Conservation (phyloP, 2,888 invertebrate species). For the Pyrochroa serraticornis region DNA sequence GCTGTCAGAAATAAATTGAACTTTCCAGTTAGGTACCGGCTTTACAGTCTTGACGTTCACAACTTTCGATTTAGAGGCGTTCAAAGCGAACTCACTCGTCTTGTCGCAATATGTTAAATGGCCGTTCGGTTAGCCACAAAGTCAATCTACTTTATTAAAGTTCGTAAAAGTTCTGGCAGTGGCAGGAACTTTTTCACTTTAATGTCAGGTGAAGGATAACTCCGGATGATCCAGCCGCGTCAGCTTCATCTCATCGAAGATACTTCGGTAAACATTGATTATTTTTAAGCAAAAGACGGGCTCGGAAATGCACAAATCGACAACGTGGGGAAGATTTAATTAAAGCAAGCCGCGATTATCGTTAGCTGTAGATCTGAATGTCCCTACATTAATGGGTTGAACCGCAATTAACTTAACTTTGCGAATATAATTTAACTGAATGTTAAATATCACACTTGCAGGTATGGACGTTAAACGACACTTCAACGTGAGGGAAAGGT, state of each 20-base stretch:
- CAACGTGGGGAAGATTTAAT: slow-evolving; percentile 21
- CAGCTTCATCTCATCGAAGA: not conserved
- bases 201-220: no score
- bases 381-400: slow-evolving; percentile 26
- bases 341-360: slow-evolving; percentile 20
- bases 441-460: slow-evolving; percentile 19
- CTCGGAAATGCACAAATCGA: slow-evolving; percentile 1
- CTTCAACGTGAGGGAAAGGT: not conserved
- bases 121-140: not conserved
- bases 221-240: not conserved
- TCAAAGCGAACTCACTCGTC: no score
- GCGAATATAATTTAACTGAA: slow-evolving; percentile 20
- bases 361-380: slow-evolving; percentile 19
- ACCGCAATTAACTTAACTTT: slow-evolving; percentile 24
- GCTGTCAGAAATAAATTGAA: slow-evolving; percentile 45
- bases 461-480: slow-evolving; percentile 7
- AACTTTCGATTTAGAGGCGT: no score
- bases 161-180: not conserved
- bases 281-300: not conserved
- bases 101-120: no score
- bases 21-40: slow-evolving; percentile 34
- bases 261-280: not conserved
- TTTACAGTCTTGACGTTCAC: not conserved
- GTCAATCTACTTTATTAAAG: slow-evolving; percentile 1
- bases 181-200: no score